Conservation (phyloP, 2,888 invertebrate species). For the Hirtodrosophila duncani region DNA sequence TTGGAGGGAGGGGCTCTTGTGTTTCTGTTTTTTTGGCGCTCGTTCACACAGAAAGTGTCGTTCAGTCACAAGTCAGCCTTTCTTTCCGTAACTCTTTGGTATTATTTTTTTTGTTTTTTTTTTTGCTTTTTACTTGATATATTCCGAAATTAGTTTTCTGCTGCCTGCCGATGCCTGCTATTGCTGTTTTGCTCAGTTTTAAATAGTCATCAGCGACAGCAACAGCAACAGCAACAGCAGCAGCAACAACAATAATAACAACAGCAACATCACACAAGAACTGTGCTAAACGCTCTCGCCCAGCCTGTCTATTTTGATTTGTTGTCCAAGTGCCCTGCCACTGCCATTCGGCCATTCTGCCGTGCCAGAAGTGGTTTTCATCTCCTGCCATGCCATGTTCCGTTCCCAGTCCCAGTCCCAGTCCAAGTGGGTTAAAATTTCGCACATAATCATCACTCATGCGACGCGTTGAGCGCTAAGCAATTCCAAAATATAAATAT, state of each 20-base stretch:
- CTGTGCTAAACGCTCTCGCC: constrained; percentile 71
- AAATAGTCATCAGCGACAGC: constrained; percentile 29
- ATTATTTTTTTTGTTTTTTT: constrained; percentile 61
- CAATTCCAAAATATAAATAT: constrained; percentile 11
- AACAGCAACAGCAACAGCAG: constrained; percentile 8
- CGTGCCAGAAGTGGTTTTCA: constrained; percentile 3
- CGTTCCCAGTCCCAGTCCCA: constrained; percentile 1
- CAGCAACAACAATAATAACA: constrained; percentile 22
- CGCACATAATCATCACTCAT: constrained; percentile 64
- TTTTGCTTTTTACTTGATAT: constrained; percentile 66
- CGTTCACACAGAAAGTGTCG: constrained; percentile 67
- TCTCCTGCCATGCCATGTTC: constrained; percentile 2
- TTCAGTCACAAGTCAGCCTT: constrained; percentile 26
- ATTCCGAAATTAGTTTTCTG: constrained; percentile 64
- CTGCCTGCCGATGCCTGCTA: constrained; percentile 13
- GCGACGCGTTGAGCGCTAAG: constrained; percentile 38
- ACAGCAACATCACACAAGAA: constrained; percentile 50
- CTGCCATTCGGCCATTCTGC: constrained; percentile 46
- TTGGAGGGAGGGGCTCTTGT: constrained; percentile 10
- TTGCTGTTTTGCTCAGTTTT: constrained; percentile 42
- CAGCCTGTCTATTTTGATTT: constrained; percentile 70
- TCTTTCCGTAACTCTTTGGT: constrained; percentile 68
- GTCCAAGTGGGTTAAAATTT: constrained; percentile 56
- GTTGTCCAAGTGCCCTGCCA: constrained; percentile 67
- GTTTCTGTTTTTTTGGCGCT: constrained; percentile 69